Conservation (phyloP, 1,140 invertebrate species). For the Linepithema humile region DNA sequence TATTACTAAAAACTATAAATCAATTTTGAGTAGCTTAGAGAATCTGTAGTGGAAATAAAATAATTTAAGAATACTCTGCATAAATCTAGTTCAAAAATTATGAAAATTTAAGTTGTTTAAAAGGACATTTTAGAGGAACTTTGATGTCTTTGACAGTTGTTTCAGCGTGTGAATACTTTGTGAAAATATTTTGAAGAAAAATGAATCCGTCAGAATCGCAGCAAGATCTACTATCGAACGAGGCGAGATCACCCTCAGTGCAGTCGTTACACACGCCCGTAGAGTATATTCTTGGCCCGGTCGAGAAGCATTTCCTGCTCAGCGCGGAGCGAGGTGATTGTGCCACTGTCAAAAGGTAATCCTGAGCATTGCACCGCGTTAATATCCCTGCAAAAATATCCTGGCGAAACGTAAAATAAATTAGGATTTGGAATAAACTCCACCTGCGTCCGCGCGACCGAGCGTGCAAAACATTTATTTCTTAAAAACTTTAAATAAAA, state of each 20-base stretch:
- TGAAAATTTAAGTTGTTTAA: neutral
- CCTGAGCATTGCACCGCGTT: constrained; percentile 30
- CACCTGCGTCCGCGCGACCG: neutral
- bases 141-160: neutral
- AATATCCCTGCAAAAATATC: constrained; percentile 5
- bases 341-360: constrained; percentile 91
- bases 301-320: constrained; percentile 94
- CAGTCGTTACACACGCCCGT: constrained; percentile 72
- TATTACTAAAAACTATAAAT: neutral
- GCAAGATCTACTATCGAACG: constrained; percentile 82
- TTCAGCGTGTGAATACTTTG: neutral
- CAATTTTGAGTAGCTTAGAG: neutral
- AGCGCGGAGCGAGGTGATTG: constrained; percentile 95
- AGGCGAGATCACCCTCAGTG: constrained; percentile 70
- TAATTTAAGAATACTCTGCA: neutral
- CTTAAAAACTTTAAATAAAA: too few relatives aligned
- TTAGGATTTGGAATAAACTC: neutral
- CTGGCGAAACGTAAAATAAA: neutral
- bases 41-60: neutral
- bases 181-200: neutral
- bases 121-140: neutral
- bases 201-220: constrained; percentile 84
- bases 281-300: constrained; percentile 89
- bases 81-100: neutral
- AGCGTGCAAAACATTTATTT: neutral